phyloP scores from a whole-genome alignment of 2,113 vertebrate species.

The Sylvia atricapilla region DNA sequence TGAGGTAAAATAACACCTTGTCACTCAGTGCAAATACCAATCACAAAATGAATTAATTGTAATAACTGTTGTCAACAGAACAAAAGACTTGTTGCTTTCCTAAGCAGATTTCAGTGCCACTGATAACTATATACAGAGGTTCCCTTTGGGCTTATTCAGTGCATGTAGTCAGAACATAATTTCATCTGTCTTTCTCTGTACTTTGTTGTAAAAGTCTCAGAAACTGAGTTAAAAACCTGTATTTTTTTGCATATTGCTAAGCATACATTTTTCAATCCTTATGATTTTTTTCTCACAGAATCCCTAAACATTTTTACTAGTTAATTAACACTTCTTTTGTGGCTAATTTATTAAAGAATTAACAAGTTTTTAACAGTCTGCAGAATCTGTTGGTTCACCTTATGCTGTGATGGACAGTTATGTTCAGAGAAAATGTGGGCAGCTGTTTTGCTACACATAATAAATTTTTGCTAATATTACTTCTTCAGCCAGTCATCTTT shows the following conservation, averaged over 20 bases:
- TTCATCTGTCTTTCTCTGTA: constrained; percentile 68
- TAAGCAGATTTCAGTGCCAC: constrained; percentile 77
- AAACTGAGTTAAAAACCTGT: constrained; percentile 63
- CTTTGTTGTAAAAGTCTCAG: constrained; percentile 65
- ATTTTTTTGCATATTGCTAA: constrained; percentile 66
- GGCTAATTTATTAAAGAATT: constrained; percentile 31
- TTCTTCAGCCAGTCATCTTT: not conserved
- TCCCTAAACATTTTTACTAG: constrained; percentile 36
- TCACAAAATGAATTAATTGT: constrained; percentile 92
- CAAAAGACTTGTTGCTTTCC: constrained; percentile 90
- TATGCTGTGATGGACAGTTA: not conserved
- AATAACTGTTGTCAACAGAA: constrained; percentile 90
- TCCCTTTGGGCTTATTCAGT: constrained; percentile 71
- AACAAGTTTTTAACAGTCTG: constrained; percentile 12
- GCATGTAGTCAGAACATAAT: constrained; percentile 70
- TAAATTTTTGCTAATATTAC: not conserved
- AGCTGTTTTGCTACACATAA: not conserved
- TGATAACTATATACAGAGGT: constrained; percentile 71
- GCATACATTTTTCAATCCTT: constrained; percentile 49
- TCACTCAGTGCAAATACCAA: constrained; percentile 89
- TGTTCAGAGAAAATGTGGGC: not conserved
- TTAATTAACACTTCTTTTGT: constrained; percentile 31
- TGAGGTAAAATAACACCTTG: constrained; percentile 94
- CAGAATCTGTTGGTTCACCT: not conserved
- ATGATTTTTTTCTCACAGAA: constrained; percentile 18